Base-by-base conservation (phyloP, 2,113 vertebrate species). In the Trochalopteron elliotii region DNA sequence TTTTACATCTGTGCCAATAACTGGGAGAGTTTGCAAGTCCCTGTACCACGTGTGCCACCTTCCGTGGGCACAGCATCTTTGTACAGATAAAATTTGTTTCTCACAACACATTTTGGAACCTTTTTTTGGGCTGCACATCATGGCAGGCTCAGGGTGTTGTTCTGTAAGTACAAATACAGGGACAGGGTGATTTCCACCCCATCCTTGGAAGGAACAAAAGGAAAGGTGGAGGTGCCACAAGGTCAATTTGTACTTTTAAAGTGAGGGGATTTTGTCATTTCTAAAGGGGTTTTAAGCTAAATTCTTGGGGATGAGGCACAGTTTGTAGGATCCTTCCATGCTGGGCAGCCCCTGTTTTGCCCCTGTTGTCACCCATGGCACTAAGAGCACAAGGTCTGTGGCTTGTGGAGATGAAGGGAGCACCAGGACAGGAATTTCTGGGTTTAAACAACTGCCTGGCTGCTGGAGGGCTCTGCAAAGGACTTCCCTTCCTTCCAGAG, bases 41-140 rank as follows among this genome's bases (percentile, higher is more conserved):
- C 1, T 59, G 64, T 21, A 1, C 23, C 24, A 10, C 0, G 0
- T 17, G 61, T 56, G 21, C 49, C 49, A 0, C 3, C 0, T 9
- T 5, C 72, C 0, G 0, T 18, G 47, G 72, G 71, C 47, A 12
- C 15, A 1, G 22, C 24, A 1, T 2, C 71, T 67, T 39, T 27
- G 27, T 5, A 7, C 5, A 39, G 59, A 15, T 18, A 2, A 31
- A 11, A 22, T 33, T 42, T 27, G 7, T 31, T 77, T 45, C 64
- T n/a, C 25, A 27, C 19, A 44, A 0, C 1, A 1, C 7, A 0
- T 20, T 50, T 35, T 11, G 60, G 60, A 42, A 6, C 10, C 3
- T 3, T 7, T 11, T n/a, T 87, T 94, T 24, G 63, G 78, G 39
- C 63, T 86, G 59, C 17, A 15, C 8, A 0, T 21, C 0, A 0